phyloP scores from a whole-genome alignment of 2,113 vertebrate species.

The Archocentrus centrarchus region DNA sequence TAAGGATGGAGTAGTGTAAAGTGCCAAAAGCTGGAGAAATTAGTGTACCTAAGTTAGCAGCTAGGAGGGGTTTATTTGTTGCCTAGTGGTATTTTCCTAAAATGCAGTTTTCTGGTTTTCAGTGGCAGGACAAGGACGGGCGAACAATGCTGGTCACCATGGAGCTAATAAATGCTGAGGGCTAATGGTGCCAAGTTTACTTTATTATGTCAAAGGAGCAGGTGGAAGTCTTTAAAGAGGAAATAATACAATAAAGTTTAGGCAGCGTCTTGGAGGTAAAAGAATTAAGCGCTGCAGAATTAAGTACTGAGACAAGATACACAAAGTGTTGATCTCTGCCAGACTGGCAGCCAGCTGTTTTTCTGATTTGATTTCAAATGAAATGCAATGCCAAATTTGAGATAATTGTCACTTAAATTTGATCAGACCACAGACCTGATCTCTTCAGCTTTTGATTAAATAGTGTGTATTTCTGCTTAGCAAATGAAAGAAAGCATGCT shows the following conservation, averaged over 20 bases:
- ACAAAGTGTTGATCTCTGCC: background rate
- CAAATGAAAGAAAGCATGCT: background rate
- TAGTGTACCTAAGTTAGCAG: no score
- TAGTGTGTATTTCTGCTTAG: background rate
- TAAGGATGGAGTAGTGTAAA: background rate
- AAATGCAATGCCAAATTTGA: background rate
- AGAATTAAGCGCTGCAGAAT: background rate
- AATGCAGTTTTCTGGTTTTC: background rate
- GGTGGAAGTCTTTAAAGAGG: background rate
- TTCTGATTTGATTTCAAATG: conserved; percentile 7
- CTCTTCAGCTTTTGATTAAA: background rate
- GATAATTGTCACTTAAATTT: background rate
- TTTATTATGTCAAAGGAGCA: background rate
- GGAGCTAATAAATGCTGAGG: background rate
- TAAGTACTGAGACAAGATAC: fast-evolving
- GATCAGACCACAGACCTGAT: background rate
- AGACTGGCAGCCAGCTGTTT: background rate
- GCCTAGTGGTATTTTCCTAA: background rate
- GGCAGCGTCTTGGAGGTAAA: background rate
- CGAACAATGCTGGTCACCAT: background rate
- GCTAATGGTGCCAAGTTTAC: background rate
- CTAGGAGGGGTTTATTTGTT: background rate
- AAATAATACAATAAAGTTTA: background rate
- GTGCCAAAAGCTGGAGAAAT: background rate
- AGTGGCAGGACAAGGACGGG: background rate